Evolutionary conservation across 2,888 invertebrate species (phyloP), one percentile per base, ranked within the genome.

Genomic region (Pachycephus smyrnensis): DNA sequence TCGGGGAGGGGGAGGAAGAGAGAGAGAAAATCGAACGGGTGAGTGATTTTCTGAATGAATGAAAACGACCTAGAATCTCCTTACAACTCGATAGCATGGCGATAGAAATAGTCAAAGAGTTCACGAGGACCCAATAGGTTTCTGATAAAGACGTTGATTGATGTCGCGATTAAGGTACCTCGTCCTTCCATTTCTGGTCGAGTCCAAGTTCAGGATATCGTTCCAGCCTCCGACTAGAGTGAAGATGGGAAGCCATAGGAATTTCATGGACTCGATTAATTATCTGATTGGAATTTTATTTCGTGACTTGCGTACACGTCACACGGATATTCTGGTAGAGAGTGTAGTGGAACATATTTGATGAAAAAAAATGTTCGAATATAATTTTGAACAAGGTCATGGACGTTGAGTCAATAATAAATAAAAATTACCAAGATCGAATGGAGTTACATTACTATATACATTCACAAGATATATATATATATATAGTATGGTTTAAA

Each of bases 101-200:
- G 2, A 23, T 9, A 55, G 55, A 55, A 23, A 55, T 23, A 23
- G 9, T 55, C 23, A 2, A 23, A 23, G 55, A 55, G 1, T 23
- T 9, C 23, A 9, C 55, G 23, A 23, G 9, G 23, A 31, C 32
- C 71, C 69, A 75, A 80, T 79, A 76, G 76, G 76, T 81, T 80
- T 78, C 84, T 85, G 85, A 69, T 78, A 75, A 79, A 76, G 84
- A 85, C 84, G 74, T 83, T 83, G 85, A 84, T 84, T 79, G 82
- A 84, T 85, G 80, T 37, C 35, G 36, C 32, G 31, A 31, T 31
- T 31, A 0, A 32, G 12, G 12, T 1, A 4, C 3, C 30, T 71
- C 9, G 31, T 1, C 12, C 30, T 12, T 32, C 9, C 33, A 12
- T 32, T 23, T 71, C 71, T 12, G 9, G 23, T 55, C 55, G 55